These are phyloP conservation scores for Acrocera orbiculus DNA, from an alignment of 2,888 invertebrate species.

Conservation along the genomic window DNA sequence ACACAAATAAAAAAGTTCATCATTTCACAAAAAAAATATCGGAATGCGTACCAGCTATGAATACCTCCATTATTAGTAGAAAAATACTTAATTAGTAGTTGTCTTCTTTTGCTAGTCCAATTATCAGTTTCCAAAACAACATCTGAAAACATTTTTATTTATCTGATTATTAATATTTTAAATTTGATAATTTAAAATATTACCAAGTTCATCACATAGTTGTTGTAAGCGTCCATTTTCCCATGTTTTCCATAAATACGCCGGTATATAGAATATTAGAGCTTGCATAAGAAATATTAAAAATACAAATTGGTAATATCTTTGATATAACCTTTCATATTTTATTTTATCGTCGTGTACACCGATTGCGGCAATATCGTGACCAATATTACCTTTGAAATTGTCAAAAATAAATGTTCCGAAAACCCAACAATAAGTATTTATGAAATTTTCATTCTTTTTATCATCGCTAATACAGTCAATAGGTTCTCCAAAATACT, in stretches of 20 bases:
- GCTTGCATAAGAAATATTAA: conserved; percentile 23
- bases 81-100: conserved; percentile 21
- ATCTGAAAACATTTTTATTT: conserved; percentile 5
- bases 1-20: conserved; percentile 58
- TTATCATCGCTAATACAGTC: conserved; percentile 42
- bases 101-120: conserved; percentile 13
- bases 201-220: conserved; percentile 22
- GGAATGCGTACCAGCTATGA: conserved; percentile 38
- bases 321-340: conserved; percentile 21
- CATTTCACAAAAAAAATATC: conserved; percentile 52
- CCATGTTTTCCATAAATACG: conserved; percentile 28
- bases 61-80: conserved; percentile 20
- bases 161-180: too few relatives aligned
- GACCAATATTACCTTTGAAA: background rate
- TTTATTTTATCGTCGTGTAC: conserved; percentile 17
- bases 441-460: conserved; percentile 41
- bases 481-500: conserved; percentile 75
- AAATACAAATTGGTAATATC: conserved; percentile 30
- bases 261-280: conserved; percentile 23
- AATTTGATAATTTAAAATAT: too few relatives aligned
- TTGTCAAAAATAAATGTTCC: conserved; percentile 43
- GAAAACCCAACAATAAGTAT: conserved; percentile 65
- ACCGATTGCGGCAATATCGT: conserved; percentile 34
- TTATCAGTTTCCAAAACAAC: conserved; percentile 4
- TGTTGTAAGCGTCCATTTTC: conserved; percentile 32